Base-by-base conservation (phyloP, 2,113 vertebrate species). In the Tricholaema leucomelas region DNA sequence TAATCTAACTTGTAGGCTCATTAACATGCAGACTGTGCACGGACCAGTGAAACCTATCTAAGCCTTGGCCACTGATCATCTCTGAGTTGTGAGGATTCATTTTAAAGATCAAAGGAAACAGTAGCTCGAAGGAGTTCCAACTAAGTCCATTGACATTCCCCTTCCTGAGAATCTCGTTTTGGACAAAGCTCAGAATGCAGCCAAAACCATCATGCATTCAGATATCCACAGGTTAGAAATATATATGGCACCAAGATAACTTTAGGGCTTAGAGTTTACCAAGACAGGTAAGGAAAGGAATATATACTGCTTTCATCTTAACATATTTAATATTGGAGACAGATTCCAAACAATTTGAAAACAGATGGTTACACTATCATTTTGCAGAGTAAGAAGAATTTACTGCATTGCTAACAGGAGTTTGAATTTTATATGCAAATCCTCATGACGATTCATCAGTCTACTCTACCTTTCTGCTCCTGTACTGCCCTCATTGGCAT, bases 91-190 rank as follows among this genome's bases (percentile, higher is more conserved):
- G 73, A 73, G 42, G 63, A 79, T 85, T 89, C 85, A 60, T 79
- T 89, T 79, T 46, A 55, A 31, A 92, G 81, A 93, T 84, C 81
- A 81, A 85, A 94, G 85, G 11, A 27, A 91, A 92, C 44, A 91
- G 78, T 27, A 5, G 3, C 81, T 76, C 42, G 81, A 87, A 91
- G 67, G 58, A 89, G 78, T 59, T 82, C 59, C 79, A 85, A 6
- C 44, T 40, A 69, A 84, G 71, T 35, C 92, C 71, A 76, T 94
- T 81, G 89, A 85, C 66, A 64, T 79, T 87, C 38, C 54, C 81
- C 44, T 33, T 78, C 75, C 81, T 27, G 21, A 81, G 58, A 72
- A 78, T 9, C 25, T 54, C 38, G 23, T 81, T 66, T 17, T 33
- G 10, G 31, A 64, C 56, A 81, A 71, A 70, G 52, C 65, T 78